These are phyloP conservation scores for Cataglyphis hispanica DNA, from an alignment of 1,140 invertebrate genomes.

Conservation along the genomic window DNA sequence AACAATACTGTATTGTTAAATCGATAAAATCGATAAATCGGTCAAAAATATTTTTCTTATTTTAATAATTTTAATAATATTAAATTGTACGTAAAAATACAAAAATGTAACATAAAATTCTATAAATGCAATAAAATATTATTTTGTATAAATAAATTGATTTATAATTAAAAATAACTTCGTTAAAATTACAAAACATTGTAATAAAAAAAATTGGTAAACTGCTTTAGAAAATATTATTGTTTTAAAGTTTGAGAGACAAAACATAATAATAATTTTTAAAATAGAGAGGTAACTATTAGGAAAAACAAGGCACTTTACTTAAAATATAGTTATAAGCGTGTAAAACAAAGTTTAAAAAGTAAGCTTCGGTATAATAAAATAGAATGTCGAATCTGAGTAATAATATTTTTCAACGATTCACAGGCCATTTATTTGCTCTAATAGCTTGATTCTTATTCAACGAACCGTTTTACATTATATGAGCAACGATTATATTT, in stretches of 20 bases:
- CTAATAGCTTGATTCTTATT: slow-evolving; percentile 20
- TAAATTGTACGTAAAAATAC: neutral
- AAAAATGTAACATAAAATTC: neutral
- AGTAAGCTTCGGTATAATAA: neutral
- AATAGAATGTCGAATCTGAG: neutral
- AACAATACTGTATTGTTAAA: neutral
- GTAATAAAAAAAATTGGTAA: neutral
- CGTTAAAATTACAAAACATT: neutral
- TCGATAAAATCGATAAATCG: neutral
- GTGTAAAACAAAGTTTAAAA: neutral
- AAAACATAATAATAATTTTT: neutral
- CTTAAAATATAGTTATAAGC: neutral
- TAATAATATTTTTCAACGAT: neutral
- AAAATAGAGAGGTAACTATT: neutral
- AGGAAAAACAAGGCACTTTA: neutral
- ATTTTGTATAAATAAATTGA: neutral
- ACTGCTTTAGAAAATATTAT: neutral
- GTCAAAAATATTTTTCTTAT: neutral
- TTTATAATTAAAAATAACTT: neutral
- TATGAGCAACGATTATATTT: slow-evolving; percentile 36
- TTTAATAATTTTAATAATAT: slow-evolving; percentile 2
- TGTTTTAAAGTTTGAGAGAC: neutral
- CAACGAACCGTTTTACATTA: slow-evolving; percentile 36
- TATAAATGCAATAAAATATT: neutral
- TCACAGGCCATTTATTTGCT: slow-evolving; percentile 10